Percentiles rank a stretch among this genome's conserved stretches.
phyloP scores from a whole-genome alignment of 2,888 invertebrate genomes.

The Phymatocera aterrima region DNA sequence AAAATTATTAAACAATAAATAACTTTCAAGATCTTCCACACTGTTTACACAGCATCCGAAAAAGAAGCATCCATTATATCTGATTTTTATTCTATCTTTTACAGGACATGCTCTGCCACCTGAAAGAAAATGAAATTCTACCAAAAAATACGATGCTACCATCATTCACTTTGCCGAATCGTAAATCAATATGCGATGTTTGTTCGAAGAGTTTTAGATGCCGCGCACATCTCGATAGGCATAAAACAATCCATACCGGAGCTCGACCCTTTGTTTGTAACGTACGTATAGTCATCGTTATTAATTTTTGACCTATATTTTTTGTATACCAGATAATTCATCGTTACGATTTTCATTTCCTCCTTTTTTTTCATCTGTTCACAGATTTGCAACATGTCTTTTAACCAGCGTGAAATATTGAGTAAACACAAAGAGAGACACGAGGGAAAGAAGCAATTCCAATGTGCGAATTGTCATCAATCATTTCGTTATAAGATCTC shows the following conservation, averaged over 20 bases:
- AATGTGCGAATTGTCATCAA: slow-evolving; percentile 69
- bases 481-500: slow-evolving; percentile 70
- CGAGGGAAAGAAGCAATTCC: slow-evolving; percentile 67
- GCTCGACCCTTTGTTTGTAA: slow-evolving; percentile 78
- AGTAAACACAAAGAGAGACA: slow-evolving; percentile 68
- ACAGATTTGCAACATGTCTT: slow-evolving; percentile 70
- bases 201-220: slow-evolving; percentile 78
- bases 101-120: slow-evolving; percentile 67
- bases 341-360: neutral
- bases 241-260: slow-evolving; percentile 77
- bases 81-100: slow-evolving; percentile 22
- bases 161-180: slow-evolving; percentile 49
- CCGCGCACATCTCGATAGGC: slow-evolving; percentile 78
- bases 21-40: too few relatives aligned
- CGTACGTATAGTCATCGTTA: slow-evolving; percentile 56
- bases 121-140: slow-evolving; percentile 63
- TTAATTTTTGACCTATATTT: neutral
- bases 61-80: neutral
- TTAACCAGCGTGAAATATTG: slow-evolving; percentile 70
- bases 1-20: neutral
- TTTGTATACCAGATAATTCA: neutral
- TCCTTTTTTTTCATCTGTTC: slow-evolving; percentile 1
- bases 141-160: slow-evolving; percentile 49
- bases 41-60: too few relatives aligned
- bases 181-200: slow-evolving; percentile 62